Percentiles rank a stretch among this genome's conserved stretches.
Evolutionary conservation across 2,797 vertebrate species (phyloP).

Genomic region (Squalus acanthias): DNA sequence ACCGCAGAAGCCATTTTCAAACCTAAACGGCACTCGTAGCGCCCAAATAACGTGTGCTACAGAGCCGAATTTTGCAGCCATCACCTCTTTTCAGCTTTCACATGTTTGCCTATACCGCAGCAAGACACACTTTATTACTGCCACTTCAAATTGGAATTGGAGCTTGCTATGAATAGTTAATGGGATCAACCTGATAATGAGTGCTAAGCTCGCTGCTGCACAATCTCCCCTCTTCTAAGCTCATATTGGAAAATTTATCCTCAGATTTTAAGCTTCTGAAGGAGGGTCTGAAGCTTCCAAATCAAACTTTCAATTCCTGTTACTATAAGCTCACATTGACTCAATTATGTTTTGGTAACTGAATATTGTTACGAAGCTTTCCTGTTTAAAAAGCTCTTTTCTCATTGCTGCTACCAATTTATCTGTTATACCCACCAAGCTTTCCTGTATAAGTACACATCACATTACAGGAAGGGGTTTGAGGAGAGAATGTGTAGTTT

Average conservation of each 20-base stretch:
- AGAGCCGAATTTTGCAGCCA: too few relatives aligned
- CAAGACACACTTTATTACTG: neutral
- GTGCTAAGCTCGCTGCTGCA: neutral
- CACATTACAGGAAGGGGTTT: neutral
- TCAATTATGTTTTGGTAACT: neutral
- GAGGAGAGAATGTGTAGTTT: neutral
- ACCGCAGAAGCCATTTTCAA: too few relatives aligned
- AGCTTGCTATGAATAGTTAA: neutral
- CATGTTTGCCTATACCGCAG: neutral
- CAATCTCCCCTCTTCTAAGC: neutral
- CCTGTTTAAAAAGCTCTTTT: neutral
- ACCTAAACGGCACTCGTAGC: too few relatives aligned
- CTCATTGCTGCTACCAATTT: neutral
- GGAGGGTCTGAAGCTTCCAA: neutral
- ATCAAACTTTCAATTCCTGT: neutral
- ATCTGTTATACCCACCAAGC: neutral
- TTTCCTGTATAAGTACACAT: neutral
- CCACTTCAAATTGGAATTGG: neutral
- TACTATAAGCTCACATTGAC: neutral
- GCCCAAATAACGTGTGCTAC: too few relatives aligned
- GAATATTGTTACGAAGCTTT: neutral
- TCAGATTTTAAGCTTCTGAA: neutral
- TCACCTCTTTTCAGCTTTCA: neutral
- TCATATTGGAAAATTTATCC: neutral
- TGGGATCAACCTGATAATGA: neutral